These are phyloP conservation scores for Centropus bengalensis DNA, from an alignment of 2,113 vertebrate species.

Conservation along the genomic window DNA sequence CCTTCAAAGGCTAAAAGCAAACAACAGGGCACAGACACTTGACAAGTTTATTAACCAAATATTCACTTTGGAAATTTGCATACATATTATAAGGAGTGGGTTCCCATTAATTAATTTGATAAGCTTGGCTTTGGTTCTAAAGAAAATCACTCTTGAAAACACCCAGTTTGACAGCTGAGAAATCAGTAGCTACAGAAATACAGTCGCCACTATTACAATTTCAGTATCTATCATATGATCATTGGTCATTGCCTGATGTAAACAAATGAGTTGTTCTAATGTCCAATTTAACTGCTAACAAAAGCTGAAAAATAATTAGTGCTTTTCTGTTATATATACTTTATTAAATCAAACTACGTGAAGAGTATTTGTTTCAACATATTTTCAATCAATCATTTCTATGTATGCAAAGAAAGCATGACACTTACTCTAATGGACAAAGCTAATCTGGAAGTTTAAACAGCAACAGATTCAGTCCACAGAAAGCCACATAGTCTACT, in stretches of 20 bases:
- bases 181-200: not conserved
- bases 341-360: not conserved
- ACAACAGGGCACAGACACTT: not conserved
- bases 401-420: slow-evolving; percentile 18
- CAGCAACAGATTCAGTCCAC: slow-evolving; percentile 23
- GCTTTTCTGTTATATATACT: not conserved
- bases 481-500: slow-evolving; percentile 34
- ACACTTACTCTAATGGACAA: slow-evolving; percentile 7
- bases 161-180: not conserved
- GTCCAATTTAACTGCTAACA: not conserved
- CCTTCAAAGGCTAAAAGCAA: not conserved
- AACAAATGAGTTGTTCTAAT: not conserved
- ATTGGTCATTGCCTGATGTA: not conserved
- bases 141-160: not conserved
- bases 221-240: not conserved
- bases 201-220: not conserved
- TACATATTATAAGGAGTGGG: not conserved
- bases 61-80: not conserved
- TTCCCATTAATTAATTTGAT: not conserved
- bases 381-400: not conserved
- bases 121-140: not conserved
- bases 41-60: not conserved
- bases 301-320: not conserved
- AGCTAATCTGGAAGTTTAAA: slow-evolving; percentile 40
- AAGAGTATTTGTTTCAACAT: not conserved